Evolutionary conservation across 2,797 vertebrate species (phyloP), one percentile per base, ranked within the genome.

Genomic region (Falco naumanni): DNA sequence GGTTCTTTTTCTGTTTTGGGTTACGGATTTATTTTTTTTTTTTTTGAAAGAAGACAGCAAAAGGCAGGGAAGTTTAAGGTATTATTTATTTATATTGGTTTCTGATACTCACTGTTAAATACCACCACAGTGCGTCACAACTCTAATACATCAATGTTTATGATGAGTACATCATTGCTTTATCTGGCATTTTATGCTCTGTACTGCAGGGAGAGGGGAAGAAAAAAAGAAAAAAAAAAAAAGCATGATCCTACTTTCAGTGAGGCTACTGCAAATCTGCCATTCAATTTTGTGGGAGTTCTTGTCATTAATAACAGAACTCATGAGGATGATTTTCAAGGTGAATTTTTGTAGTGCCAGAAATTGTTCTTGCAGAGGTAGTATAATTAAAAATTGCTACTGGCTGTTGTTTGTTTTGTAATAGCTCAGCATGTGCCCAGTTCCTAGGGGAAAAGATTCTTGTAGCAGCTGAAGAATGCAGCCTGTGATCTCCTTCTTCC

Each of bases 401-500:
- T 0, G 0, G 59, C 45, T 89, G 60, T 54, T 60, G 53, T 68
- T 90, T 59, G 71, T 94, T 95, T 89, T 0, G 0, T 90, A 85
- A 92, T 51, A 93, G 71, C n/a, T 19, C 61, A 91, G 50, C 11
- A 4, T 86, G 51, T 86, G 87, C 63, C 76, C 72, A 39, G 34
- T 41, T 91, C 87, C 79, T 81, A 34, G 41, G 85, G 72, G 69
- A 81, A 91, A 72, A 66, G 45, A 5, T 13, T 89, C 31, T 85
- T 70, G 51, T 22, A 91, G 92, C 84, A 90, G 72, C 87, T 92
- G 87, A 94, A 92, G 92, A 96, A 96, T 81, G 79, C 61, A 70
- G 82, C 39, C 79, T 88, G 76, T 92, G 87, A 92, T 95, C 93
- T 84, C 81, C 61, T 56, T 5, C 93, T 95, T 97, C 95, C 90